These are phyloP conservation scores for Rhodinocichla rosea DNA, from an alignment of 2,113 vertebrate species.

Conservation along the genomic window DNA sequence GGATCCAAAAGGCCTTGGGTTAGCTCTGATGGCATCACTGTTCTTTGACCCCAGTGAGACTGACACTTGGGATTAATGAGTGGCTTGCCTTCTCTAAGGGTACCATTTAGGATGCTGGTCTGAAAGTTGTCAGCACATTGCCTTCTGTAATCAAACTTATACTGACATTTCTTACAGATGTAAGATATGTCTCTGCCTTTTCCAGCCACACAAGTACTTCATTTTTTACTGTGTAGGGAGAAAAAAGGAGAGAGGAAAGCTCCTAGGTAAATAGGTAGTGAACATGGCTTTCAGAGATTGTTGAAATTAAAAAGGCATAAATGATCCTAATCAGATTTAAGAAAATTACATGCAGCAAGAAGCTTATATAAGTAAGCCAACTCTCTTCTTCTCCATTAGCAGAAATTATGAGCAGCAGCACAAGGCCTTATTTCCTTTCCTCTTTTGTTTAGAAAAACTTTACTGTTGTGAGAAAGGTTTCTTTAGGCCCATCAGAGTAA, in stretches of 20 bases:
- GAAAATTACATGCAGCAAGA: conserved; percentile 37
- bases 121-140: neutral
- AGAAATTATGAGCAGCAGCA: conserved; percentile 58
- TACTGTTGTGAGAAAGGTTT: conserved; percentile 50
- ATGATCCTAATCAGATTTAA: conserved; percentile 58
- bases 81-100: neutral
- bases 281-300: neutral
- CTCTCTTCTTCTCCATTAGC: conserved; percentile 31
- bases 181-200: neutral
- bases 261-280: neutral
- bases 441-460: conserved; percentile 61
- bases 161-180: neutral
- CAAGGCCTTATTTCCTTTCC: conserved; percentile 27
- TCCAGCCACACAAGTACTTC: neutral
- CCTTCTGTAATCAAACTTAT: neutral
- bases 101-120: neutral
- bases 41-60: neutral
- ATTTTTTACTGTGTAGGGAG: neutral
- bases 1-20: neutral
- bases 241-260: neutral
- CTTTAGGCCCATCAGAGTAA: conserved; percentile 27
- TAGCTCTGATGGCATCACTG: neutral
- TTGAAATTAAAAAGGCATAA: conserved; percentile 33
- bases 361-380: conserved; percentile 16
- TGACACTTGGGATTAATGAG: neutral